These are phyloP conservation scores for Carcinoscorpius rotundicauda DNA, from an alignment of 1,140 invertebrate species.

Conservation along the genomic window DNA sequence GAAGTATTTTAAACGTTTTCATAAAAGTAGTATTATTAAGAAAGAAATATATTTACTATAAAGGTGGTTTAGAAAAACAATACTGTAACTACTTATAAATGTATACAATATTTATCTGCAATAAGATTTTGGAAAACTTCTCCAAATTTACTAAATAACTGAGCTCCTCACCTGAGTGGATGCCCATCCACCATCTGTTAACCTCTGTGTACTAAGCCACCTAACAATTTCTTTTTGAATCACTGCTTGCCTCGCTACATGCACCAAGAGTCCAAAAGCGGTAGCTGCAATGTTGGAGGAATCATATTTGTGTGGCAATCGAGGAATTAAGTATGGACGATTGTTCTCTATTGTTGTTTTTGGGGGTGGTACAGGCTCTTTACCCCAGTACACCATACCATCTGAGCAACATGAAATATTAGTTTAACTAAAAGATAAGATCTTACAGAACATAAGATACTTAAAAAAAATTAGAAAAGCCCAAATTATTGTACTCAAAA, in stretches of 20 bases:
- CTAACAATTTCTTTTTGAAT: slow-evolving; percentile 71
- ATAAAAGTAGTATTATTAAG: slow-evolving; percentile 7
- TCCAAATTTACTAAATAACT: slow-evolving; percentile 4
- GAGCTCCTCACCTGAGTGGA: slow-evolving; percentile 59
- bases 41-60: slow-evolving; percentile 1
- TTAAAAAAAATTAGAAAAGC: slow-evolving; percentile 14
- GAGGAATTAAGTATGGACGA: slow-evolving; percentile 73
- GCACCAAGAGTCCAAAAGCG: slow-evolving; percentile 79
- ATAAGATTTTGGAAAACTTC: background rate
- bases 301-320: slow-evolving; percentile 75
- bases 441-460: slow-evolving; percentile 12
- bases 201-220: slow-evolving; percentile 82
- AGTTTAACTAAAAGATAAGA: slow-evolving; percentile 2
- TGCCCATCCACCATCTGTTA: slow-evolving; percentile 87
- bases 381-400: slow-evolving; percentile 59
- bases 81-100: slow-evolving; percentile 6
- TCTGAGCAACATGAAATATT: slow-evolving; percentile 25
- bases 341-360: slow-evolving; percentile 78
- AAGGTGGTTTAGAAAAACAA: background rate
- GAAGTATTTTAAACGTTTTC: background rate
- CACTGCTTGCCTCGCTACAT: slow-evolving; percentile 67
- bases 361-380: slow-evolving; percentile 56
- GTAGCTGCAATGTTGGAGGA: slow-evolving; percentile 84
- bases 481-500: background rate
- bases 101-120: slow-evolving; percentile 1